Evolutionary conservation across 2,113 vertebrate genomes (phyloP).

Genomic region (Actenoides lindsayi): DNA sequence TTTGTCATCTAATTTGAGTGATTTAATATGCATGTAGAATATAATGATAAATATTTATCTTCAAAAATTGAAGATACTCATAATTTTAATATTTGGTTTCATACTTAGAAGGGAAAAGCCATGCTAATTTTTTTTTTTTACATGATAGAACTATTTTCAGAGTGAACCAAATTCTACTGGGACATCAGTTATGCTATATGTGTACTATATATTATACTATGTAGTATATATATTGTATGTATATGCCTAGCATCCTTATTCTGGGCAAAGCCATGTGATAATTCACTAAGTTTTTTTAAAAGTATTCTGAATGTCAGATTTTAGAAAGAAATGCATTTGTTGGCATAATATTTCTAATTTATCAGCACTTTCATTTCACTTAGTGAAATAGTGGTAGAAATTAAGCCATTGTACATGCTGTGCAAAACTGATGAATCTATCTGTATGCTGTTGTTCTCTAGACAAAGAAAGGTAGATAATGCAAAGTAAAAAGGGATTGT

Average conservation of each 20-base stretch:
- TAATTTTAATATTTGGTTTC: background rate
- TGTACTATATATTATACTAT: background rate
- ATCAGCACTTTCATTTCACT: conserved; percentile 5
- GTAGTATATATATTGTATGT: background rate
- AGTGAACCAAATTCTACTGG: background rate
- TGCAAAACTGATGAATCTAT: background rate
- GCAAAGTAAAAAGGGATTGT: conserved; percentile 6
- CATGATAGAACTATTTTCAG: background rate
- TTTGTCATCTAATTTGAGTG: background rate
- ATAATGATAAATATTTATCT: background rate
- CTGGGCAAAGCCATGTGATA: background rate
- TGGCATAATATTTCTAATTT: conserved; percentile 19
- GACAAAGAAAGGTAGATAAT: background rate
- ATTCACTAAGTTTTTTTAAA: background rate
- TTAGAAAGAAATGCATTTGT: background rate
- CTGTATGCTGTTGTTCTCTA: background rate
- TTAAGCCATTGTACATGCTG: background rate
- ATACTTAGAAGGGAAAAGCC: background rate
- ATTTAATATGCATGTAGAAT: background rate
- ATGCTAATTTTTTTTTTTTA: background rate
- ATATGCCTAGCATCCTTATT: background rate
- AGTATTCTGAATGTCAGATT: background rate
- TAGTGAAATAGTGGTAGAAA: background rate
- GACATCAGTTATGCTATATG: background rate
- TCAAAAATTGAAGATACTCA: background rate